These are phyloP conservation scores for Psittacus erithacus DNA, from an alignment of 2,113 vertebrate genomes.

Conservation along the genomic window DNA sequence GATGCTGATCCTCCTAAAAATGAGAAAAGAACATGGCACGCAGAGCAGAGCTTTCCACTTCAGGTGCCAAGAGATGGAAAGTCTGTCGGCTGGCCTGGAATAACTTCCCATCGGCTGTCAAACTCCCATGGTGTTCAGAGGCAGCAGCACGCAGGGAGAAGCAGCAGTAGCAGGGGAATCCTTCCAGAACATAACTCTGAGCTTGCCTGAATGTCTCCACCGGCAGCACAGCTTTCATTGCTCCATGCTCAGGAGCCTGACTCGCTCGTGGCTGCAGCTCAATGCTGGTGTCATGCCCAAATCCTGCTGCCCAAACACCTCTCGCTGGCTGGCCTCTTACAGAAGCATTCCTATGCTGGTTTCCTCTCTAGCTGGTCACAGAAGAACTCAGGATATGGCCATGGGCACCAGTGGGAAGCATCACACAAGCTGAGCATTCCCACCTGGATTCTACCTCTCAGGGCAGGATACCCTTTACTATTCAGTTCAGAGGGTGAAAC, in stretches of 20 bases:
- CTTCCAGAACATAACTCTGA: not conserved
- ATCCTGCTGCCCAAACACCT: not conserved
- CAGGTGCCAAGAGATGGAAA: not conserved
- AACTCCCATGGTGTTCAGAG: not conserved
- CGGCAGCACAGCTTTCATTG: rapidly evolving
- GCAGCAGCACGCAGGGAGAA: not conserved
- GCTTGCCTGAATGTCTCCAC: not conserved
- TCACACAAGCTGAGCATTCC: not conserved
- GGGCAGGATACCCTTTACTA: not conserved
- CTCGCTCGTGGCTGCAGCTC: rapidly evolving
- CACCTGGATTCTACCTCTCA: not conserved
- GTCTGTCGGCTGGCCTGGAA: not conserved
- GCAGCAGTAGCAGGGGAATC: not conserved
- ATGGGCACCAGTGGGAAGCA: not conserved
- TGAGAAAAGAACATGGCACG: not conserved
- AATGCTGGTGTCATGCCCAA: not conserved
- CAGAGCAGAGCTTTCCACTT: not conserved
- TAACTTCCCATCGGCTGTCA: not conserved
- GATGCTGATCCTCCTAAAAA: not conserved
- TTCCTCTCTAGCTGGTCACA: not conserved
- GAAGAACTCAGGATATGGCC: not conserved
- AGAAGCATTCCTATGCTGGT: not conserved
- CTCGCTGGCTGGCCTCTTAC: rapidly evolving
- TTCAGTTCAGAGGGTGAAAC: not conserved
- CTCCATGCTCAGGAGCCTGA: not conserved